phyloP scores from a whole-genome alignment of 2,113 vertebrate species.

The Tichodroma muraria region DNA sequence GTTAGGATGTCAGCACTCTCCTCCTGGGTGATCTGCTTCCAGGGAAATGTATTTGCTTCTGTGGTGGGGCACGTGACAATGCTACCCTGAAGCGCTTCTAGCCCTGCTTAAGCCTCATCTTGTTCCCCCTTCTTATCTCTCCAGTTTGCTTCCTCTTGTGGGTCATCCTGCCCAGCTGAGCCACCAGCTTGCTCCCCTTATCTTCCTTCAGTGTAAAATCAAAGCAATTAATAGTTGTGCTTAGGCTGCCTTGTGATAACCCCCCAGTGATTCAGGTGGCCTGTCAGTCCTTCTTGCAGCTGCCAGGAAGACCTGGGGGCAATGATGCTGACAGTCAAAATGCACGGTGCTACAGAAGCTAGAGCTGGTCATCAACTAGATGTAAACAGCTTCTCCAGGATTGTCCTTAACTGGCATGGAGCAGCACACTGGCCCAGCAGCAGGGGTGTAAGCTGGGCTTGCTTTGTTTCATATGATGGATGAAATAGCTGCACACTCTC shows the following conservation, averaged over 20 bases:
- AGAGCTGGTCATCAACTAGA: neutral
- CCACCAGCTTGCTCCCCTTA: neutral
- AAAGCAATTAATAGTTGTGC: neutral
- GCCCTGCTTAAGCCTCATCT: neutral
- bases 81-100: neutral
- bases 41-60: neutral
- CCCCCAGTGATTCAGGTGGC: neutral
- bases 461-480: accelerated
- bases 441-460: neutral
- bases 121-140: neutral
- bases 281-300: neutral
- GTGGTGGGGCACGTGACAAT: neutral
- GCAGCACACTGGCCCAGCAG: neutral
- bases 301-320: neutral
- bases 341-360: neutral
- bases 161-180: neutral
- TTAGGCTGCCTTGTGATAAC: neutral
- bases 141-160: neutral
- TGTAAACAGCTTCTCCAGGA: neutral
- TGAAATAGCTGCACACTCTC: accelerated
- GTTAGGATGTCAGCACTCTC: neutral
- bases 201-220: neutral
- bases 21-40: neutral
- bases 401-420: neutral
- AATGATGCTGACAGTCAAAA: neutral